Conservation (phyloP, 2,113 vertebrate genomes). For the Euleptes europaea region DNA sequence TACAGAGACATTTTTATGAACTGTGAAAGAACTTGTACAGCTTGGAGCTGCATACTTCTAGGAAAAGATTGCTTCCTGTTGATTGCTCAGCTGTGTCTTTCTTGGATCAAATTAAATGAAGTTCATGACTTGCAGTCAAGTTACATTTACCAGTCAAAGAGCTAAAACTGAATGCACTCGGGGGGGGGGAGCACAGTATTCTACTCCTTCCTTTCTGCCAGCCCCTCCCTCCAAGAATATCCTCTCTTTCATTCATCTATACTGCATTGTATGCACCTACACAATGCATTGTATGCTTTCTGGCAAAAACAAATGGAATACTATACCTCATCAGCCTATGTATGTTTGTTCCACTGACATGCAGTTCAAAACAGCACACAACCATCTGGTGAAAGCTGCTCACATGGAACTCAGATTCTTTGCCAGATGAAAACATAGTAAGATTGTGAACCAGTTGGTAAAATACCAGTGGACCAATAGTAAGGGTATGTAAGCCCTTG, state of each 20-base stretch:
- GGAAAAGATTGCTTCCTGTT: conserved; percentile 78
- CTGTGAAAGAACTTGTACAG: conserved; percentile 66
- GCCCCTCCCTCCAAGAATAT: conserved; percentile 16
- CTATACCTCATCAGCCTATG: conserved; percentile 60
- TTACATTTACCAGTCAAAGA: conserved; percentile 72
- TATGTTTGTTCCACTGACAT: conserved; percentile 43
- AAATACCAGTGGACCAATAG: not conserved
- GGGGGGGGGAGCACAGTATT: not conserved
- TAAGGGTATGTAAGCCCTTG: no score
- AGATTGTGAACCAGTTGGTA: conserved; percentile 48
- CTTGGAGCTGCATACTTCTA: conserved; percentile 72
- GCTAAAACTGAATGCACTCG: conserved; percentile 65
- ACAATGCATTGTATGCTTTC: conserved; percentile 59
- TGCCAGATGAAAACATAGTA: conserved; percentile 44
- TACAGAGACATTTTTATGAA: conserved; percentile 53
- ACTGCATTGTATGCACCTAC: conserved; percentile 57
- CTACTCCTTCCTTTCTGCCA: conserved; percentile 29
- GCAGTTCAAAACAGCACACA: conserved; percentile 52
- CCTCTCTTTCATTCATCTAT: conserved; percentile 43
- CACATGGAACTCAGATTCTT: conserved; percentile 41
- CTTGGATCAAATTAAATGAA: conserved; percentile 75
- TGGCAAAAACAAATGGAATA: conserved; percentile 68
- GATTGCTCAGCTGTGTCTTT: conserved; percentile 77
- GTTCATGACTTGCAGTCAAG: conserved; percentile 71
- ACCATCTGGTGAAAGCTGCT: conserved; percentile 68